Evolutionary conservation across 2,888 invertebrate genomes (phyloP), one percentile per base, ranked within the genome.

Genomic region (Colletes collaris): DNA sequence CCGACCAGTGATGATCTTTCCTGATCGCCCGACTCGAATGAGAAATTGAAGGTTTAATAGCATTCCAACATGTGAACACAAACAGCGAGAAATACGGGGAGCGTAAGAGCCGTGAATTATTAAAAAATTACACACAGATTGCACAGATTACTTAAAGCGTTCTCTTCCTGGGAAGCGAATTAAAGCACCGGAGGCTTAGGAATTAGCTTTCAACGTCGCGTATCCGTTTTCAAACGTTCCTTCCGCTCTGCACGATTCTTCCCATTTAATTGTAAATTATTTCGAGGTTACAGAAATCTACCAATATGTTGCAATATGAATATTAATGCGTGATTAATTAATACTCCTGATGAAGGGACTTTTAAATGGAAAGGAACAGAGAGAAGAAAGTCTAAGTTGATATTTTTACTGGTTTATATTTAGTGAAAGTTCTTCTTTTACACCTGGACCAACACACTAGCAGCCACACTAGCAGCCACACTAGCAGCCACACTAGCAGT

Each of bases 1-100:
- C 7, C 62, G 62, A 3, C 63, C 59, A 44, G 40, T 40, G 63
- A 81, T 74, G 44, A 64, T 76, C 72, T 60, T 67, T 52, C 62
- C 55, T 62, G 64, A 68, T 69, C 58, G 19, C 11, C 6, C 53
- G 40, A 46, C 19, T 53, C 10, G 63, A 77, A 58, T 44, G 63
- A 59, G 27, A 58, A 58, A 74, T 63, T 7, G 58, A 68, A 10
- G 59, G 10, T 63, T 44, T 58, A 62, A 49, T 56, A 46, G 46
- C 46, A 53, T 58, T 66, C 67, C 74, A 16, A 53, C 67, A 46
- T 13, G 67, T 13, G 74, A 73, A 46, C 58, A 10, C 27, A 35
- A 60, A 52, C 27, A 27, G 4, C 10, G 8, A 37, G 52, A 40
- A 46, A 6, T 6, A 46, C 27, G 13, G 8, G 16, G 7, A 35